A percentile compares a stretch with the other conserved stretches of the same genome.
Conservation (phyloP, 2,113 vertebrate genomes). For the Cyphomyrus plagiostoma region DNA sequence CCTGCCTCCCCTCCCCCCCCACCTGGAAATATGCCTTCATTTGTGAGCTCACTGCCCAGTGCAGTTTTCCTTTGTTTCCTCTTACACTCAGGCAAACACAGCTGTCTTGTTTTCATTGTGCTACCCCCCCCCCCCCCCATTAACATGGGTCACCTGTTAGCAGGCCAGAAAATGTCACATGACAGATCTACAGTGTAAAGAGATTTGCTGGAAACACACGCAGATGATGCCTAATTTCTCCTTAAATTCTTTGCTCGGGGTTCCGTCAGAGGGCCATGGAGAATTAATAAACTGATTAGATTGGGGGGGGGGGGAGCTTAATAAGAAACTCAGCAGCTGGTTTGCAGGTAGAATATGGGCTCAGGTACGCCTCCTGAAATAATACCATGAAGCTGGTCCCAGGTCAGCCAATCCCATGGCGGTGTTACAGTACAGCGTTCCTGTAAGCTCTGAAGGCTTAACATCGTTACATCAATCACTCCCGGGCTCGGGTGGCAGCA, state of each 20-base stretch:
- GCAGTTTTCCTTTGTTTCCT: neutral
- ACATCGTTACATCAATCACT: neutral
- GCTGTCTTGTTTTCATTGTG: neutral
- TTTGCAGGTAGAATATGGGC: neutral
- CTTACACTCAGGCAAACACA: neutral
- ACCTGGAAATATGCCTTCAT: neutral
- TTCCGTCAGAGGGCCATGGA: neutral
- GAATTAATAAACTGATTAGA: neutral
- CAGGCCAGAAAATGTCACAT: neutral
- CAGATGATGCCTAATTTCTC: neutral
- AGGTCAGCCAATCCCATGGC: neutral
- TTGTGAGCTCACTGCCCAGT: neutral
- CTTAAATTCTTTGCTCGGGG: neutral
- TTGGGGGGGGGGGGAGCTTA: neutral
- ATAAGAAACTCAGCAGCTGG: neutral
- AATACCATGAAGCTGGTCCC: neutral
- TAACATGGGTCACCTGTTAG: neutral
- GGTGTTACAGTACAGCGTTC: no score
- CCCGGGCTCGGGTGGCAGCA: neutral
- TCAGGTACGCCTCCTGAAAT: neutral
- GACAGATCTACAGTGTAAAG: neutral
- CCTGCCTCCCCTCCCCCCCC: neutral
- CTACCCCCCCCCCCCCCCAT: no score
- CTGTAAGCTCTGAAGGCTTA: neutral
- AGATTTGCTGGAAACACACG: neutral